These are phyloP conservation scores for Eptesicus fuscus DNA, from an alignment of 2,113 vertebrate species.

Conservation along the genomic window DNA sequence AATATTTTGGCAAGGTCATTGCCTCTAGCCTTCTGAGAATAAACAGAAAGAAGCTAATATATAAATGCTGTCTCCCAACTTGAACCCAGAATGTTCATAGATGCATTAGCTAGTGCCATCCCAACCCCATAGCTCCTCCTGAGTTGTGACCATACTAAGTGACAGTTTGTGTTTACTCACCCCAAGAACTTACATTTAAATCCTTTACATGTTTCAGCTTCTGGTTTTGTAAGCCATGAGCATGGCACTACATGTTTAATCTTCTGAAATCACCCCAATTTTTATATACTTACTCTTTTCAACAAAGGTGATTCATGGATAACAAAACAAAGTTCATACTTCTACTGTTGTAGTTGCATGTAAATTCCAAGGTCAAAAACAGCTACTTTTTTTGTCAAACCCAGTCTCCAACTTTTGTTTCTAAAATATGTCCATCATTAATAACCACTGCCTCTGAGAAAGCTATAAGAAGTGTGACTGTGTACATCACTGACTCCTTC, in stretches of 20 bases:
- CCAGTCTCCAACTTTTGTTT: not conserved
- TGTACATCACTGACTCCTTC: not conserved
- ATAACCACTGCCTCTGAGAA: not conserved
- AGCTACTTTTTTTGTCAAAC: not conserved
- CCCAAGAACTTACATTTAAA: not conserved
- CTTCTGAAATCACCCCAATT: not conserved
- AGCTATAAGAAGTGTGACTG: not conserved
- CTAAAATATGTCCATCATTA: not conserved
- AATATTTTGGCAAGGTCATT: not conserved
- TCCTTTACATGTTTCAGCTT: not conserved
- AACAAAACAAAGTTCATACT: not conserved
- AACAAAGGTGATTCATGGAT: not conserved
- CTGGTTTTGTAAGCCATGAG: not conserved
- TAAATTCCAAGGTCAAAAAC: conserved; percentile 5
- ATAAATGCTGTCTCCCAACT: not conserved
- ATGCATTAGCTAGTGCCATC: not conserved
- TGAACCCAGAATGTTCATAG: not conserved
- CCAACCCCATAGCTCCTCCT: not conserved
- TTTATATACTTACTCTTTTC: not conserved
- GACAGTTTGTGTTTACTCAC: not conserved
- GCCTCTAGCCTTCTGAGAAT: not conserved
- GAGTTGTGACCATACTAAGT: not conserved
- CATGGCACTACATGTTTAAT: not conserved
- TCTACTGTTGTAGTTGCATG: not conserved
- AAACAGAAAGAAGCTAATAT: not conserved